Evolutionary conservation across 2,888 invertebrate genomes (phyloP).

Genomic region (Hemithea aestivaria): DNA sequence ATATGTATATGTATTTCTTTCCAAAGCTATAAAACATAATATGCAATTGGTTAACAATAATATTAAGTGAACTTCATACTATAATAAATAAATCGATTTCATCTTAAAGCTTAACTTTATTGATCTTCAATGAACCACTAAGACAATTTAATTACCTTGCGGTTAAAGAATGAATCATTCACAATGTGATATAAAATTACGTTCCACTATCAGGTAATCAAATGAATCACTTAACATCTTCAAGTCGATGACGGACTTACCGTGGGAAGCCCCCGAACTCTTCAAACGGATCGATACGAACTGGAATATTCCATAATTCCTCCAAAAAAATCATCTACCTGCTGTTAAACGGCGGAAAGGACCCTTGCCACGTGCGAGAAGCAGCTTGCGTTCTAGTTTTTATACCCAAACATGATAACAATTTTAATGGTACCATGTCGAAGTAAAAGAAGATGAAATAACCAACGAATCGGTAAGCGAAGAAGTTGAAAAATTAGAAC

Average conservation of each 20-base stretch:
- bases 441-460: neutral
- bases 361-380: conserved; percentile 71
- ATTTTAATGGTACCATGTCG: conserved; percentile 8
- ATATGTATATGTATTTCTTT: too few relatives aligned
- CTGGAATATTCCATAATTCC: conserved; percentile 60
- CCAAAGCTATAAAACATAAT: too few relatives aligned
- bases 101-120: too few relatives aligned
- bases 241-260: conserved; percentile 9
- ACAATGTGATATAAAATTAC: too few relatives aligned
- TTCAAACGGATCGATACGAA: conserved; percentile 36
- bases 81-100: too few relatives aligned
- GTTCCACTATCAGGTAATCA: conserved; percentile 1
- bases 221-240: conserved; percentile 4
- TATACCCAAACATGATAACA: conserved; percentile 6
- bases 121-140: too few relatives aligned
- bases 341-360: conserved; percentile 70
- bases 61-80: too few relatives aligned
- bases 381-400: conserved; percentile 53
- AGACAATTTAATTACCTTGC: too few relatives aligned
- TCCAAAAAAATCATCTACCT: conserved; percentile 71
- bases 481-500: neutral
- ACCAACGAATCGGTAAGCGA: neutral
- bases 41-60: too few relatives aligned
- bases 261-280: conserved; percentile 12
- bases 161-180: too few relatives aligned